Percentiles rank a stretch among this genome's conserved stretches.
phyloP scores from a whole-genome alignment of 1,140 invertebrate genomes.

The Papilio dardanus region DNA sequence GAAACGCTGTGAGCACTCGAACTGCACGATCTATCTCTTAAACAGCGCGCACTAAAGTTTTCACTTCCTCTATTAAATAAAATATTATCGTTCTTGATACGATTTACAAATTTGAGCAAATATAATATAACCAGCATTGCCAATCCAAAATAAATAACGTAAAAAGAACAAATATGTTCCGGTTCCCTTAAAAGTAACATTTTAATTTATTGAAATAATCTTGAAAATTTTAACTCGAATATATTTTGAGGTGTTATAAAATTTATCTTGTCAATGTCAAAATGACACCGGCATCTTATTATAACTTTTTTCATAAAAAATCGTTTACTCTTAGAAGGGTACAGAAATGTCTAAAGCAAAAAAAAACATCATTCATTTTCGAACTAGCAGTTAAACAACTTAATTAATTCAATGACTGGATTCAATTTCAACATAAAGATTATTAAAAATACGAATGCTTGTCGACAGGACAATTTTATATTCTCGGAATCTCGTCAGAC shows the following conservation, averaged over 20 bases:
- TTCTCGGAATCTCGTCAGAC: conserved; percentile 11
- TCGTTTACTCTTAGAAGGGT: no score
- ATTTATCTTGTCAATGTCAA: conserved; percentile 18
- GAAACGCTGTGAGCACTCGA: neutral
- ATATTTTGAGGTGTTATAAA: conserved; percentile 30
- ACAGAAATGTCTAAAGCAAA: no score
- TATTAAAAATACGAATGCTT: neutral
- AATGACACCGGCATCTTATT: neutral
- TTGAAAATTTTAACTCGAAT: neutral
- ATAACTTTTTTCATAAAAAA: neutral
- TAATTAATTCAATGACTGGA: neutral
- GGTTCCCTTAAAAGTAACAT: conserved; percentile 35
- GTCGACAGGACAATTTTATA: conserved; percentile 17
- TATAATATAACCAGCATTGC: conserved; percentile 27
- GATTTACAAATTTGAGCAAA: conserved; percentile 26
- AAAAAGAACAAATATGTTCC: conserved; percentile 20
- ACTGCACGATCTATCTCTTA: neutral
- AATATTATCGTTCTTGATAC: neutral
- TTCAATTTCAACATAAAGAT: neutral
- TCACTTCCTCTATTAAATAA: neutral
- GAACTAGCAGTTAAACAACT: neutral
- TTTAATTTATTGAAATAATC: neutral
- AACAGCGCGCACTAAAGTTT: neutral
- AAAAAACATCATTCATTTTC: neutral
- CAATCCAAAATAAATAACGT: conserved; percentile 21